A percentile compares a stretch with the other conserved stretches of the same genome.
These are phyloP conservation scores for Limosa lapponica DNA, from an alignment of 2,797 vertebrate species.

Conservation along the genomic window DNA sequence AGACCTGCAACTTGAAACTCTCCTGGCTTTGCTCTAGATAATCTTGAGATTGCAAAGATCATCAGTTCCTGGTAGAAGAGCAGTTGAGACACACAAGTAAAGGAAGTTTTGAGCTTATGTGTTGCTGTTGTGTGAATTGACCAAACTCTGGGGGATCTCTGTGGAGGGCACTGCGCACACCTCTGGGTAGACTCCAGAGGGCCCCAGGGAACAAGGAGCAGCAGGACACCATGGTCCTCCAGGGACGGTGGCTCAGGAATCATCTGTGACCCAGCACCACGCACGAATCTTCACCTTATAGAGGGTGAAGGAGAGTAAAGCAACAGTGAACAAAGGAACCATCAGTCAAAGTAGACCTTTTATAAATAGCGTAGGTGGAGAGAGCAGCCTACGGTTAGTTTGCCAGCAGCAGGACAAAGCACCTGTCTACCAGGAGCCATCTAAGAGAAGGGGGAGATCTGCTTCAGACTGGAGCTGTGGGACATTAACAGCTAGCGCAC, in stretches of 20 bases:
- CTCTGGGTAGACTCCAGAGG: not conserved
- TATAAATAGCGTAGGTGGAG: not conserved
- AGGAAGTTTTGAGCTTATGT: not conserved
- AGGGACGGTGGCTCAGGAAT: not conserved
- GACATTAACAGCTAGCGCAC: not conserved
- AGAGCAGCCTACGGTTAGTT: not conserved
- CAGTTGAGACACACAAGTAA: not conserved
- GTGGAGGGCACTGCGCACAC: accelerated
- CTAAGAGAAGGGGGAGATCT: not conserved
- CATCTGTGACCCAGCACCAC: not conserved
- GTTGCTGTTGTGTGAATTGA: not conserved
- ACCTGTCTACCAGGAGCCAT: not conserved
- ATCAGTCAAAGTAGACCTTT: not conserved
- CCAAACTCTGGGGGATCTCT: not conserved
- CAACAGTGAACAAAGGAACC: not conserved
- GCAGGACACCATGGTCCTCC: not conserved
- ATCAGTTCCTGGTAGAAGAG: not conserved
- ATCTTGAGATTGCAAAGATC: not conserved
- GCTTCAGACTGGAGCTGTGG: not conserved
- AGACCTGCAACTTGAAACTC: not conserved
- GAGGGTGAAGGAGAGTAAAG: not conserved
- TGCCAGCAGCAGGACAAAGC: not conserved
- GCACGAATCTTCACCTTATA: accelerated
- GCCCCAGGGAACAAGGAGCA: not conserved
- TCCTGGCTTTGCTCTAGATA: not conserved